phyloP scores from a whole-genome alignment of 2,888 invertebrate genomes.

The Copidosoma aretas region DNA sequence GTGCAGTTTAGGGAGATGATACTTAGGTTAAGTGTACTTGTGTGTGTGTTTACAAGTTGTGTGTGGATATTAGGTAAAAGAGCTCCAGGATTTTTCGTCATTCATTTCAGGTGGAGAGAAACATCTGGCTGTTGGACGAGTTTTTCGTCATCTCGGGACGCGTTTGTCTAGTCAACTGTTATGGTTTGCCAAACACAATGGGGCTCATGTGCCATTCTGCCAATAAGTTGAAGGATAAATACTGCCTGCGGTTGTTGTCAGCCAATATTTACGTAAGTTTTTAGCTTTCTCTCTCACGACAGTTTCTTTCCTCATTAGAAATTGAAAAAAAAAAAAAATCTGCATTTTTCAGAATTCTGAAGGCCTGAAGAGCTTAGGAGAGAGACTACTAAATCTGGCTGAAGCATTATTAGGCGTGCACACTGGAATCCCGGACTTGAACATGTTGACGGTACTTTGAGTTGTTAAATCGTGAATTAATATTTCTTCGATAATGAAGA shows the following conservation, averaged over 20 bases:
- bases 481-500: slow-evolving; percentile 51
- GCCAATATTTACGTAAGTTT: slow-evolving; percentile 52
- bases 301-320: too few relatives aligned
- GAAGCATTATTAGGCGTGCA: slow-evolving; percentile 51
- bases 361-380: slow-evolving; percentile 47
- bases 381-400: slow-evolving; percentile 52
- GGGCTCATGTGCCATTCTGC: slow-evolving; percentile 47
- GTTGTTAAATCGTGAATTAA: slow-evolving; percentile 1
- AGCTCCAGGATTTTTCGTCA: slow-evolving; percentile 13
- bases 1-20: background rate
- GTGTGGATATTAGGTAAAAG: background rate
- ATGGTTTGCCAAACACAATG: slow-evolving; percentile 46
- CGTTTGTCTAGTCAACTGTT: slow-evolving; percentile 54
- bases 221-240: slow-evolving; percentile 50
- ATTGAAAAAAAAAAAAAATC: too few relatives aligned
- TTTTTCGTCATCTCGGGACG: slow-evolving; percentile 52
- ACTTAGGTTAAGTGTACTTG: background rate
- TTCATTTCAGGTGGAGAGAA: slow-evolving; percentile 43
- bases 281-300: too few relatives aligned
- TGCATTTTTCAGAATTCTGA: slow-evolving; percentile 43
- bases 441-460: slow-evolving; percentile 28
- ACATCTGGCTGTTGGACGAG: slow-evolving; percentile 51
- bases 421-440: slow-evolving; percentile 49
- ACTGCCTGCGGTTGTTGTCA: slow-evolving; percentile 52
- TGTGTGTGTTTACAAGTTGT: background rate